Base-by-base conservation (phyloP, 2,888 invertebrate genomes). In the Clistopyga incitator region DNA sequence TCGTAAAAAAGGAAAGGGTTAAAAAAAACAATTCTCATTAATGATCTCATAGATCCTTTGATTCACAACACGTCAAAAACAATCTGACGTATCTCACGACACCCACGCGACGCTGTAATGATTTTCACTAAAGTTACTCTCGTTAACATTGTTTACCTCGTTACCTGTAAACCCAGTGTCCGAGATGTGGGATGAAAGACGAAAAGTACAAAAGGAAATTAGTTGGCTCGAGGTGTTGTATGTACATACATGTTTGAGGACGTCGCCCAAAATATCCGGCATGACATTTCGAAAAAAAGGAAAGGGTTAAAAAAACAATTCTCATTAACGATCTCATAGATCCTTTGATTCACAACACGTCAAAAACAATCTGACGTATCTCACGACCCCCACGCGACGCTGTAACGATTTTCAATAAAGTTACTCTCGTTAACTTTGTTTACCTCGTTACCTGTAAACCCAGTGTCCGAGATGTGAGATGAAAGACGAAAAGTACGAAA, bases 241-340 rank as follows among this genome's bases (percentile, higher is more conserved):
- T 18, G n/a, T n/a, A n/a, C n/a, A n/a, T n/a, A n/a, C n/a, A 54
- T 72, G 18, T 50, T 61, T 20, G 68, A 59, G 61, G 65, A 76
- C 52, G 64, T 65, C 18, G 78, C 77, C 74, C 42, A 61, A 82
- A 82, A 82, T 82, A 82, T 82, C 82, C 78, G 61, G 78, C 78
- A 68, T 78, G 82, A 78, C 77, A 82, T 82, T 82, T 78, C 59
- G 45, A n/a, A n/a, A n/a, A n/a, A n/a, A n/a, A n/a, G n/a, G n/a
- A n/a, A n/a, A n/a, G n/a, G n/a, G n/a, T n/a, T n/a, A n/a, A n/a
- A n/a, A n/a, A n/a, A n/a, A n/a, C 4, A 56, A 56, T 4, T n/a
- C n/a, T n/a, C n/a, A n/a, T n/a, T n/a, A n/a, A n/a, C n/a, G n/a
- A n/a, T n/a, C n/a, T n/a, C n/a, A n/a, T n/a, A n/a, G n/a, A n/a